Conservation (phyloP, 2,113 vertebrate genomes). For the Sinosuthora webbiana region DNA sequence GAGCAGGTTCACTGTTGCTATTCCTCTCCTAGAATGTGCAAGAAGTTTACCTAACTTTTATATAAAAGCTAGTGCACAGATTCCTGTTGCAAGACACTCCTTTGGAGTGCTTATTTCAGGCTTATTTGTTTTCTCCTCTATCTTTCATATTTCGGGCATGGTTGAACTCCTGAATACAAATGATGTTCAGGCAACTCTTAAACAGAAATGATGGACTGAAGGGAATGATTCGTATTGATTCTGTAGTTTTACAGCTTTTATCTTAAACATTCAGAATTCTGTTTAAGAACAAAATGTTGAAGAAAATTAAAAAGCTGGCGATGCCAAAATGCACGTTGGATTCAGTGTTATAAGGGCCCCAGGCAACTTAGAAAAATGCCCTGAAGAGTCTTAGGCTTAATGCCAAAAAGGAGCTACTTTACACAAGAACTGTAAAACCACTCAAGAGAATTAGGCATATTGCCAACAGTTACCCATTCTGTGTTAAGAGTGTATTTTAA, state of each 20-base stretch:
- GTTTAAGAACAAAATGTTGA: neutral
- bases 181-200: neutral
- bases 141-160: neutral
- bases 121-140: neutral
- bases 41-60: neutral
- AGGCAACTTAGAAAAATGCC: neutral
- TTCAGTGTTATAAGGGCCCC: neutral
- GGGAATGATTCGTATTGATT: neutral
- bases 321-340: neutral
- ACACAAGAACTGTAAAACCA: neutral
- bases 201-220: neutral
- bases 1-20: neutral
- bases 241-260: neutral
- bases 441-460: neutral
- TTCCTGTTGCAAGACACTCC: neutral
- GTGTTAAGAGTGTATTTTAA: conserved; percentile 14
- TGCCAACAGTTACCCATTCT: conserved; percentile 5
- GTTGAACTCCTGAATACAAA: neutral
- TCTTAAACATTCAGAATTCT: neutral
- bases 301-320: neutral
- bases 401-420: neutral
- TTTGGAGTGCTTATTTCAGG: neutral
- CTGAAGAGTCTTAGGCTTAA: neutral
- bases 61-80: neutral
- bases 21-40: neutral